These are phyloP conservation scores for Blastobasis lacticolella DNA, from an alignment of 2,888 invertebrate species.

Conservation along the genomic window DNA sequence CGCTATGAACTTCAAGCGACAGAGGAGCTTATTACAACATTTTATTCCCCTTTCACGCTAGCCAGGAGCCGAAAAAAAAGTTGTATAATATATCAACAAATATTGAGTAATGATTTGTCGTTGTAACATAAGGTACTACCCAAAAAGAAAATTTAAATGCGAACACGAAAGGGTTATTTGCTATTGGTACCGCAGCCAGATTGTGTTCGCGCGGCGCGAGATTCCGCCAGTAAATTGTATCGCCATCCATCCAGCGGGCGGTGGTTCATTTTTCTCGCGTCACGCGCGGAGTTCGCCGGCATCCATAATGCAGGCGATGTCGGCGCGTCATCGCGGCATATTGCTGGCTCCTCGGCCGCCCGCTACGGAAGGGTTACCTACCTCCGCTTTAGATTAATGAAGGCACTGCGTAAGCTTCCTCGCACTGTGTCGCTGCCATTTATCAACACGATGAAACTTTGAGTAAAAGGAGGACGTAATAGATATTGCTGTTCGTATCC, in stretches of 20 bases:
- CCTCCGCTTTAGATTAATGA: conserved; percentile 41
- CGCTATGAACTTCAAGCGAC: background rate
- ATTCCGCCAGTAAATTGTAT: conserved; percentile 43
- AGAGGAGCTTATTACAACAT: no score
- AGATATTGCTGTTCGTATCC: no score
- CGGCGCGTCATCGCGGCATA: conserved; percentile 70
- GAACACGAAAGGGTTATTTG: no score
- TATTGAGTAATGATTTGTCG: no score
- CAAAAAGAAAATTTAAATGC: no score
- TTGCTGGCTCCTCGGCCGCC: conserved; percentile 27
- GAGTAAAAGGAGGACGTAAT: no score
- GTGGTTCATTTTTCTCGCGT: conserved; percentile 72
- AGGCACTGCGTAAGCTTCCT: conserved; percentile 22
- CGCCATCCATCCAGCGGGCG: conserved; percentile 52
- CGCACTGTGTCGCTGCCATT: conserved; percentile 21
- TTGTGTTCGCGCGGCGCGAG: background rate
- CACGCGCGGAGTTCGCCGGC: conserved; percentile 57
- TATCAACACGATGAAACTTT: conserved; percentile 2
- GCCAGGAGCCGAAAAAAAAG: no score
- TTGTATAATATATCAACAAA: no score
- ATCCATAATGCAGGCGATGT: conserved; percentile 70
- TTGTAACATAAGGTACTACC: no score
- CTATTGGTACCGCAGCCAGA: background rate
- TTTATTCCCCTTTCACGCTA: no score
- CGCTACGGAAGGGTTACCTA: conserved; percentile 41